Conservation (phyloP, 2,113 vertebrate genomes). For the Zosterops pallidus region DNA sequence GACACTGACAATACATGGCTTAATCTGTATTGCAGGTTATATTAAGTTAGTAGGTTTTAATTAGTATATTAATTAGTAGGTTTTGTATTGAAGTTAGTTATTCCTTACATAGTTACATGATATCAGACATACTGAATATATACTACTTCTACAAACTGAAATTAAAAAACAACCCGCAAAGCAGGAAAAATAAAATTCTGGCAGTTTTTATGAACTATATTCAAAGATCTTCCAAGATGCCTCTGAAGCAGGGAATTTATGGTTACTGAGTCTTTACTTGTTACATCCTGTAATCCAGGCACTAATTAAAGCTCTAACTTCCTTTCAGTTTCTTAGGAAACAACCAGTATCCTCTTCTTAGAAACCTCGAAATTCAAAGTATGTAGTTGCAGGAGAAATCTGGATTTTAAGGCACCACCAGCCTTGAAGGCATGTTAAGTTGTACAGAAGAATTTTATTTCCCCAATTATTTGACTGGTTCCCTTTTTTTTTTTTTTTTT, state of each 20-base stretch:
- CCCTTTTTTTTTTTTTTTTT: neutral
- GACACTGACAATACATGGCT: neutral
- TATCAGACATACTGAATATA: neutral
- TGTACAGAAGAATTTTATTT: neutral
- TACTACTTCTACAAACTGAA: neutral
- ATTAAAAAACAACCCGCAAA: neutral
- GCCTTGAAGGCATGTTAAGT: neutral
- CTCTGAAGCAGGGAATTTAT: neutral
- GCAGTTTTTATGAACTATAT: neutral
- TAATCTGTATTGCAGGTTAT: neutral
- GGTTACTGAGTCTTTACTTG: neutral
- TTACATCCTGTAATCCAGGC: conserved; percentile 5
- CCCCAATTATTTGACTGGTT: neutral
- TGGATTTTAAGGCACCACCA: neutral
- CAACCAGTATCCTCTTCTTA: neutral
- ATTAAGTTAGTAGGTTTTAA: neutral
- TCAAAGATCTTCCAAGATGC: neutral
- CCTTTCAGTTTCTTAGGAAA: conserved; percentile 10
- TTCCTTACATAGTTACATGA: neutral
- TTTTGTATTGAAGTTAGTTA: neutral
- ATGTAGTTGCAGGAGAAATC: neutral
- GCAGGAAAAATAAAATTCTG: neutral
- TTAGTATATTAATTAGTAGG: neutral
- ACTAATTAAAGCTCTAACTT: conserved; percentile 31
- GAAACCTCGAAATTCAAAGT: conserved; percentile 1